These are phyloP conservation scores for Ardeotis arabs DNA, from an alignment of 2,113 vertebrate species.

Conservation along the genomic window DNA sequence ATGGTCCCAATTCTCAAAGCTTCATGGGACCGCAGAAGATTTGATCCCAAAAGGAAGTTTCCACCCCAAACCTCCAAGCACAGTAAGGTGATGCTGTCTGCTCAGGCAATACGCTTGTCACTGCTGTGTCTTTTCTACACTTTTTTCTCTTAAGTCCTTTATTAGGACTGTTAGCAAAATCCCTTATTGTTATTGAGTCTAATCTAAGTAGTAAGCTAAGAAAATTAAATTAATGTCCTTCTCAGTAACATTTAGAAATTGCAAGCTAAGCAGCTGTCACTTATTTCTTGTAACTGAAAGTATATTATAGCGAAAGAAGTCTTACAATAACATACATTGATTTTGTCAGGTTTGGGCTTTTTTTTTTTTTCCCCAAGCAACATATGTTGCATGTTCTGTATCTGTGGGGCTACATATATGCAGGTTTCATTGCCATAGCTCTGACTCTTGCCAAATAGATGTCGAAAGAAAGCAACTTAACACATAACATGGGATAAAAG, in stretches of 20 bases:
- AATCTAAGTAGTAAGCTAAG: not conserved
- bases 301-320: not conserved
- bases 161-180: not conserved
- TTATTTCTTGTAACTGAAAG: not conserved
- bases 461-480: not conserved
- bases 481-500: not conserved
- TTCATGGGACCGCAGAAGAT: not conserved
- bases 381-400: not conserved
- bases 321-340: not conserved
- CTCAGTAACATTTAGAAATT: conserved; percentile 20
- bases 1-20: not conserved
- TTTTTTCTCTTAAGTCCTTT: not conserved
- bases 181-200: not conserved
- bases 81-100: not conserved
- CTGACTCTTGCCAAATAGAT: not conserved
- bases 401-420: not conserved
- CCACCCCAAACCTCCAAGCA: not conserved
- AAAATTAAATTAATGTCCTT: conserved; percentile 49
- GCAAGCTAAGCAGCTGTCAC: conserved; percentile 30
- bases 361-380: not conserved
- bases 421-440: not conserved
- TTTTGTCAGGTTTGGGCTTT: not conserved
- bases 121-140: not conserved
- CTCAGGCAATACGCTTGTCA: not conserved
- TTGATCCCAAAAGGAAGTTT: not conserved